Base-by-base conservation (phyloP, 1,140 invertebrate genomes). In the Papilio aristodemus region DNA sequence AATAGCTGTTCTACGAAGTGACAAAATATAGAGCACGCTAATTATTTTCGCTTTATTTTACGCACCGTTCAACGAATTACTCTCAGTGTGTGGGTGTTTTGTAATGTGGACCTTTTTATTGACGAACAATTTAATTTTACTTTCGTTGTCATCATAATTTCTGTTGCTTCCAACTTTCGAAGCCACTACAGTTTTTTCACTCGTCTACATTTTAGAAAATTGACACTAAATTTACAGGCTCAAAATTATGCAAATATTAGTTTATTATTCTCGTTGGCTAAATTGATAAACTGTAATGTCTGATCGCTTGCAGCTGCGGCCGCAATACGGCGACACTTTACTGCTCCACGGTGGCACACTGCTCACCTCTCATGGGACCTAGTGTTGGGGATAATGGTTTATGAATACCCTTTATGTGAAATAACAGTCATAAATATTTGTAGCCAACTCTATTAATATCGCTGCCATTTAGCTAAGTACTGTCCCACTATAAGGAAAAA, bases 31-130 rank as follows among this genome's bases (percentile, higher is more conserved):
- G 46, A 19, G 4, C 19, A 19, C 46, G 46, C 19, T 46, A 17
- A 54, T 54, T 54, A 22, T 25, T 54, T 54, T 54, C 46, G 19
- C 19, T 25, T 13, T 11, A 54, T 13, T 54, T 54, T 54, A 54
- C 46, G 19, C 19, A 54, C 10, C 8, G 1, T 54, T 25, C 17
- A 22, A 54, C 19, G 46, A 54, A 54, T 54, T 54, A 10, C 46
- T 54, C 6, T 13, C 11, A 54, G 46, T 54, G 10, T 54, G 46
- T 54, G 46, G 19, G 19, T 19, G 46, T 54, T 54, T 54, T 19
- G 7, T 46, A 46, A 8, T 17, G 17, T 46, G 17, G 43, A 14
- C n/a, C 17, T 19, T 3, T 46, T n/a, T 39, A 39, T 39, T n/a
- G n/a, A n/a, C n/a, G n/a, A n/a, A n/a, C n/a, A n/a, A n/a, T n/a